Base-by-base conservation (phyloP, 2,888 invertebrate genomes). In the Uloborus plumipes region DNA sequence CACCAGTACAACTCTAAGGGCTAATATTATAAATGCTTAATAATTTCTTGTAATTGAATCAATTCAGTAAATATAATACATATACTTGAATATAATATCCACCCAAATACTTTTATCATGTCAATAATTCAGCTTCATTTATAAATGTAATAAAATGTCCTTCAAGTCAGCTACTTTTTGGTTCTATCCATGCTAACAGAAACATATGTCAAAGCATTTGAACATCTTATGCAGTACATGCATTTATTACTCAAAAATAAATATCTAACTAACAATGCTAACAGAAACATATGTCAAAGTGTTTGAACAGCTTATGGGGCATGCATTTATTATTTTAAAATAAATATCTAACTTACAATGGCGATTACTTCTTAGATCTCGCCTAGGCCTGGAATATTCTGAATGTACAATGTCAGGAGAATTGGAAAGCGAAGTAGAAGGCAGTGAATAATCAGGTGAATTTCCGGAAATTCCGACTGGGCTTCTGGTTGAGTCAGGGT, bases 401-500 rank as follows among this genome's bases (percentile, higher is more conserved):
- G 70, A 71, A 15, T 79, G 74, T 2, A 47, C 55, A 14, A 76
- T 65, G 13, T 83, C 83, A 31, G 67, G 18, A 6, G 75, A 75
- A 49, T 64, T 67, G 15, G 67, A 18, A 58, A 72, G 53, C 14
- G 76, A 72, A 20, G 39, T 47, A 20, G 72, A 55, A 20, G 71
- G 39, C 20, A 77, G 49, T 9, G 79, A 59, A 53, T 79, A 79
- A 39, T 51, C 62, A 11, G 74, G 71, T 11, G 79, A 74, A 53
- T 79, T 64, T 20, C 75, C 84, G 16, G 73, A 59, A n/a, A 84
- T 59, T 55, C 67, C 84, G 2, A 70, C 59, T 26, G 84, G 75
- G 49, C 74, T 79, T 61, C 84, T 51, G 13, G 78, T 79, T 18
- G 84, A 84, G 74, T 84, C 84, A 20, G 84, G 84, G 66, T 84